Conservation (phyloP, 2,888 invertebrate species). For the Rotaria magnacalcarata region DNA sequence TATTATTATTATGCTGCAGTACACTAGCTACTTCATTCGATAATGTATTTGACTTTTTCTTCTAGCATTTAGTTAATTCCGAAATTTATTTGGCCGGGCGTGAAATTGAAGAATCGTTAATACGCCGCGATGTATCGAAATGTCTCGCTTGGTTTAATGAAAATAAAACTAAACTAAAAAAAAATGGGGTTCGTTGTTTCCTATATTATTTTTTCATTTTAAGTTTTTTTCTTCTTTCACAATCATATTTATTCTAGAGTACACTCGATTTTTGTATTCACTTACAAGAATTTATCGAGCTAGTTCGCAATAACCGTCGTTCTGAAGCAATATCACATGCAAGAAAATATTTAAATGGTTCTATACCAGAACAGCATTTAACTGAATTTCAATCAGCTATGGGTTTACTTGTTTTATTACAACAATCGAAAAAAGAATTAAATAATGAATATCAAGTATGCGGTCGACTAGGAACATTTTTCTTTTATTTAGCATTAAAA, state of each 20-base stretch:
- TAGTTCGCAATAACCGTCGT: conserved; percentile 36
- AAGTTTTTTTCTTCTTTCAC: background rate
- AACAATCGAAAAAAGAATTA: background rate
- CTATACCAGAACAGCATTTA: conserved; percentile 36
- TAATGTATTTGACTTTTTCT: background rate
- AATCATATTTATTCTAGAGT: background rate
- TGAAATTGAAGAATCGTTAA: conserved; percentile 75
- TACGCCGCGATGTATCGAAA: conserved; percentile 75
- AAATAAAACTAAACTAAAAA: conserved; percentile 45
- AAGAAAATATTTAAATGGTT: conserved; percentile 40
- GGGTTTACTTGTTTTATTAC: conserved; percentile 38
- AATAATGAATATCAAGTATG: conserved; percentile 1
- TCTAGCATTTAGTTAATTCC: conserved; percentile 80
- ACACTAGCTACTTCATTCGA: too few relatives aligned
- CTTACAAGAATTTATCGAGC: conserved; percentile 45
- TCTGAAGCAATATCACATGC: conserved; percentile 44
- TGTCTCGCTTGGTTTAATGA: conserved; percentile 66
- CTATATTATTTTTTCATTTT: background rate
- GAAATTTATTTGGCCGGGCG: conserved; percentile 64
- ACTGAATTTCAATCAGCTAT: conserved; percentile 42
- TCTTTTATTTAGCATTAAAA: too few relatives aligned
- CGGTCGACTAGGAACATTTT: too few relatives aligned
- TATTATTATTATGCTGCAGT: too few relatives aligned
- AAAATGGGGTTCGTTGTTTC: conserved; percentile 6
- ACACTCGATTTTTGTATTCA: conserved; percentile 43